These are phyloP conservation scores for Strix aluco DNA, from an alignment of 2,113 vertebrate species.

Conservation along the genomic window DNA sequence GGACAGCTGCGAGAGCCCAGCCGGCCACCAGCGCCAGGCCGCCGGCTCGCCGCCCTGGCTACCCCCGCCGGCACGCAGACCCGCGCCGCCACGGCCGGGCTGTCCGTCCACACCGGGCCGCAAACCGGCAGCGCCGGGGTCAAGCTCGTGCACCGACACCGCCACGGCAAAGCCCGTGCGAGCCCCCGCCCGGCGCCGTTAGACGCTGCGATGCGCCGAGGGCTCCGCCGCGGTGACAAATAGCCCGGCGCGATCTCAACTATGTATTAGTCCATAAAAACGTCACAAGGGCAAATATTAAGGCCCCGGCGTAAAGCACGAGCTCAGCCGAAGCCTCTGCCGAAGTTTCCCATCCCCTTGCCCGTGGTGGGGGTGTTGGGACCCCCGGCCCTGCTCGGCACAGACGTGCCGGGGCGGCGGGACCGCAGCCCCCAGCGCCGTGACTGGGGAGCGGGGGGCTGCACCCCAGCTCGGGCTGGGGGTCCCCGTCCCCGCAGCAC, in stretches of 20 bases:
- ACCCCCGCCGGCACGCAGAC: not conserved
- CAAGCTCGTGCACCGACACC: not conserved
- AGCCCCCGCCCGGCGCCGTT: not conserved
- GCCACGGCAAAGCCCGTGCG: not conserved
- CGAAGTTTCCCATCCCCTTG: not conserved
- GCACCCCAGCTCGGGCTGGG: fast-evolving
- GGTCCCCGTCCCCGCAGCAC: not conserved
- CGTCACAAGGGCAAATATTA: not conserved
- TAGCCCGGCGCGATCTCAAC: not conserved
- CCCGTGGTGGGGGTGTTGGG: fast-evolving
- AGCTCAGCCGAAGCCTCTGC: not conserved
- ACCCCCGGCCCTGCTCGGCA: fast-evolving
- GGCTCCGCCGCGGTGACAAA: conserved; percentile 9
- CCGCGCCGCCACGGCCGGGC: not conserved
- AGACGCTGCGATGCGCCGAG: not conserved
- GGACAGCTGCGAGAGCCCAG: conserved; percentile 39
- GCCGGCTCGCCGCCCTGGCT: not conserved
- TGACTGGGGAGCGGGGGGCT: fast-evolving
- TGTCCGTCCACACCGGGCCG: no score
- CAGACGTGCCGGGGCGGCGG: fast-evolving
- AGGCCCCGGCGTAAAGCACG: not conserved
- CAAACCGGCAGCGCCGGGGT: not conserved
- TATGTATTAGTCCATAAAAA: conserved; percentile 52
- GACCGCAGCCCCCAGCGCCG: not conserved
- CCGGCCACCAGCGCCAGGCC: not conserved